Percentiles rank a stretch among this genome's conserved stretches.
Conservation (phyloP, 2,113 vertebrate genomes). For the Boulengeromyrus knoepffleri region DNA sequence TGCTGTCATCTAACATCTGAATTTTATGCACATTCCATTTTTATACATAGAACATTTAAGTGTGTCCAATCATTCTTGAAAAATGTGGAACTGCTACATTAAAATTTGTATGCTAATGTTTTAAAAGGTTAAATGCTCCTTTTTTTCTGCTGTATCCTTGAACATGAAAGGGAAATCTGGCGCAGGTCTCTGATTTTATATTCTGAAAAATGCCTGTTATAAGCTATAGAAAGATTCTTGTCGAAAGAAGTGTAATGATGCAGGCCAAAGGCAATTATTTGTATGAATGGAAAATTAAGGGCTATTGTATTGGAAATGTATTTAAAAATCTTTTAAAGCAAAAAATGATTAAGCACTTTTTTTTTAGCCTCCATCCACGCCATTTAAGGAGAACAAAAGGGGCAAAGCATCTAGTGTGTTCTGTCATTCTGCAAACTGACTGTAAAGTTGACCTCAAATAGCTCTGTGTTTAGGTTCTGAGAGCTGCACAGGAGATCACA, state of each 20-base stretch:
- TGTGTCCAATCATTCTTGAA: not conserved
- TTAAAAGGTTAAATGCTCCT: not conserved
- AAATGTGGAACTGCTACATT: not conserved
- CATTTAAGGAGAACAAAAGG: not conserved
- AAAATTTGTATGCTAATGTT: not conserved
- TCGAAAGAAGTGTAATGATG: not conserved
- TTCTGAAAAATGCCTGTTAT: not conserved
- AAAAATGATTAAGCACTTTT: not conserved
- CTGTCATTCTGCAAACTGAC: not conserved
- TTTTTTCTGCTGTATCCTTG: not conserved
- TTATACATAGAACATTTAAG: not conserved
- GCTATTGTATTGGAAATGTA: not conserved
- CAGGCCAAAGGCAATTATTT: not conserved
- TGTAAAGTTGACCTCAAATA: not conserved
- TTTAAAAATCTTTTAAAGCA: not conserved
- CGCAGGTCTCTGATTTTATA: not conserved
- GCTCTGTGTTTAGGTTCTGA: not conserved
- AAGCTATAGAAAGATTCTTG: not conserved
- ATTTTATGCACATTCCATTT: not conserved
- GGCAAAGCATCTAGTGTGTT: not conserved
- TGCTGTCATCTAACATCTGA: not conserved
- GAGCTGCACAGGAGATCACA: not conserved
- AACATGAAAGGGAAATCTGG: not conserved
- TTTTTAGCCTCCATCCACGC: not conserved
- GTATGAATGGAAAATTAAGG: not conserved